Evolutionary conservation across 2,888 invertebrate species (phyloP), one percentile per base, ranked within the genome.

Genomic region (Girardia tigrina): DNA sequence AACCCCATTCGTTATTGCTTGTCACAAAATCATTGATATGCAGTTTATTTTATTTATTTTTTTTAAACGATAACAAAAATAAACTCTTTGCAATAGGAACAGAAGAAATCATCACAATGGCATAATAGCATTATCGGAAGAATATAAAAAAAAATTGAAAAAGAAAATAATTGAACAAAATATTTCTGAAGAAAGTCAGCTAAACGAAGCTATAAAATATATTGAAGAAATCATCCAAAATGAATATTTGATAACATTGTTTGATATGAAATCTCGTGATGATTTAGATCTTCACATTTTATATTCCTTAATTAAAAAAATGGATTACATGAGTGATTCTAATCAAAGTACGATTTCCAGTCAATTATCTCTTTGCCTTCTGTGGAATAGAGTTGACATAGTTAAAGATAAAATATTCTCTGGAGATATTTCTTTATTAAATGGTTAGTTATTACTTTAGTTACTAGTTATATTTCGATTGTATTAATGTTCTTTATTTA

Each of bases 301-400:
- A 4, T 56, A 56, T 56, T 56, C 56, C 4, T n/a, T 56, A 2
- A 56, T 56, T 2, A 56, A 56, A 56, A n/a, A 23, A n/a, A 56
- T 56, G n/a, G 56, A 56, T 12, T 4, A 12, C 2, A 12, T 56
- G n/a, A 20, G 56, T 56, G 56, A 56, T 16, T 56, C 56, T 56
- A n/a, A 56, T 8, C 4, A 4, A 8, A 56, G 23, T 56, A 6
- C 56, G 4, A 6, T 56, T 4, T 56, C 56, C n/a, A 56, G 56
- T n/a, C 83, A 84, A 78, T 78, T 84, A 74, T 80, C 79, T n/a
- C 78, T 84, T 72, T 83, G 84, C 0, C 78, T 84, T 29, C 82
- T 81, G 1, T 84, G 84, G 84, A 81, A 84, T 79, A 79, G 84
- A 20, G 80, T 81, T 14, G 84, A 84, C 77, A 83, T 85, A 20